Conservation (phyloP, 53 echinoderm and acorn worm species). For the Glandiceps talaboti region DNA sequence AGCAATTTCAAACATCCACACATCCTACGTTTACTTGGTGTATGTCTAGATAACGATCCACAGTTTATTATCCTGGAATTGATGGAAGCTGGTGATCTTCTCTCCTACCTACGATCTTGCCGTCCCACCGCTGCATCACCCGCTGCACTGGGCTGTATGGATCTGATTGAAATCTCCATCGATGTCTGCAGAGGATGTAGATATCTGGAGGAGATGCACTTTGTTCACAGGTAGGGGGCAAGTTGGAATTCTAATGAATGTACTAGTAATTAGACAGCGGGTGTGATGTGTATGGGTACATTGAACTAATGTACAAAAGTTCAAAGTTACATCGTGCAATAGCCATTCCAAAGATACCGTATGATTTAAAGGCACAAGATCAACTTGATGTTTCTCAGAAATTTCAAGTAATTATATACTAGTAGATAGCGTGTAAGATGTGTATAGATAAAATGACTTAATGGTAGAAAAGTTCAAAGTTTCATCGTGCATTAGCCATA, state of each 20-base stretch:
- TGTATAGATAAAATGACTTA: no score
- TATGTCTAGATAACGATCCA: constrained; percentile 95
- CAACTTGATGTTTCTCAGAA: no score
- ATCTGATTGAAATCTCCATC: constrained; percentile 72
- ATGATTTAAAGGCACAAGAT: no score
- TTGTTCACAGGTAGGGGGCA: constrained; percentile 93
- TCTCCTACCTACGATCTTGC: constrained; percentile 65
- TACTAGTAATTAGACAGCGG: no score
- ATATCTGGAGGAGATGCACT: constrained; percentile 77
- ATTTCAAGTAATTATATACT: no score
- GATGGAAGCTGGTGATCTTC: constrained; percentile 96
- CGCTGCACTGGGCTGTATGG: constrained; percentile 33
- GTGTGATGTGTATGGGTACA: no score
- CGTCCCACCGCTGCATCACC: constrained; percentile 36
- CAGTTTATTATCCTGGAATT: constrained; percentile 89
- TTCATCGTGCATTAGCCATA: no score
- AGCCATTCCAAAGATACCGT: no score
- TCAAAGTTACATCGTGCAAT: neutral
- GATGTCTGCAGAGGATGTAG: constrained; percentile 85
- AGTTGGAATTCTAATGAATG: no score
- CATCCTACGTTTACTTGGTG: constrained; percentile 73
- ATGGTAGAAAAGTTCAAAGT: no score
- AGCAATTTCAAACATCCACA: constrained; percentile 91
- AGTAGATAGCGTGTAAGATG: no score
- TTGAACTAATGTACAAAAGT: no score